Conservation (phyloP, 2,113 vertebrate genomes). For the Buteo buteo region DNA sequence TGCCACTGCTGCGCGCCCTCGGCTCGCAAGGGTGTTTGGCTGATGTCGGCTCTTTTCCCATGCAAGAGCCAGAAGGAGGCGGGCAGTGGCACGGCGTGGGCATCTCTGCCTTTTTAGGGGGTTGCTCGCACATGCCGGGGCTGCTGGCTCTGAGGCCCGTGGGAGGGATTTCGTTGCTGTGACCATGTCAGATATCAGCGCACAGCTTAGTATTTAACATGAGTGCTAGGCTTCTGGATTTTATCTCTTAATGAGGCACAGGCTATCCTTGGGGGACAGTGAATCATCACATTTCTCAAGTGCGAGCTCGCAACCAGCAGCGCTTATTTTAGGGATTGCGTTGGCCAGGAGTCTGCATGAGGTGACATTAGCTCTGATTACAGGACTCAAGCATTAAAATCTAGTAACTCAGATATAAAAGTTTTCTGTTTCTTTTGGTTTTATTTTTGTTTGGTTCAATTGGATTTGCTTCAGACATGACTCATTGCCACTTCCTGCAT, state of each 20-base stretch:
- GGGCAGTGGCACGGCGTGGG: accelerated
- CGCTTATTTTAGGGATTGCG: not conserved
- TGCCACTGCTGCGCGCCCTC: accelerated
- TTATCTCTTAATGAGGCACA: constrained; percentile 28
- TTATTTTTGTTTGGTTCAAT: constrained; percentile 10
- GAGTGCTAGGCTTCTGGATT: not conserved
- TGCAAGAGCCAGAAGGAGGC: accelerated
- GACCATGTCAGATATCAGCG: not conserved
- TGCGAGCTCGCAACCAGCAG: not conserved
- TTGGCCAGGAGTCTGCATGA: not conserved
- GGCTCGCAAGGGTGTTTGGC: accelerated
- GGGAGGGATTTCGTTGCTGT: not conserved
- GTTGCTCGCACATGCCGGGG: too few species aligned
- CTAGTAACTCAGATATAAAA: not conserved
- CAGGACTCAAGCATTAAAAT: constrained; percentile 24
- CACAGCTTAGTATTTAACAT: not conserved
- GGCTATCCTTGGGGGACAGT: not conserved
- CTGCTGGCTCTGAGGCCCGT: accelerated
- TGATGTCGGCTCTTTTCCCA: accelerated
- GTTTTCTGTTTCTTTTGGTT: constrained; percentile 15
- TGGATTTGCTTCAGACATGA: constrained; percentile 43
- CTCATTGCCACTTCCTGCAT: constrained; percentile 44
- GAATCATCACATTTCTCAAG: not conserved
- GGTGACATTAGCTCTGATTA: not conserved
- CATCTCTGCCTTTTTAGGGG: not conserved